Conservation (phyloP, 2,888 invertebrate genomes). For the Hymenopus coronatus region DNA sequence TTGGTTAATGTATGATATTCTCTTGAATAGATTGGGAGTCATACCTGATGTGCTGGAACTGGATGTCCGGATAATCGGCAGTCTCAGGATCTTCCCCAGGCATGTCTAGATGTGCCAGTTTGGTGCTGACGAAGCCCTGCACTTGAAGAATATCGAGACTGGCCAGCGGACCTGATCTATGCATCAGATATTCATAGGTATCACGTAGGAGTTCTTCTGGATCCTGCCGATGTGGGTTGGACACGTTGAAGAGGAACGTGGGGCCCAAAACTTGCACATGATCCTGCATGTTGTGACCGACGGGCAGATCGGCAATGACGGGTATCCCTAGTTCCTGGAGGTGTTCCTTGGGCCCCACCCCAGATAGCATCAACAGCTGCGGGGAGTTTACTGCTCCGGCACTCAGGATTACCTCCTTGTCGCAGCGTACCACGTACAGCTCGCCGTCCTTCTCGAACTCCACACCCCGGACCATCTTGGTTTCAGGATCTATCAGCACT, state of each 20-base stretch:
- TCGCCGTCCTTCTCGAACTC: constrained; percentile 74
- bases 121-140: constrained; percentile 75
- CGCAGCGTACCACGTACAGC: constrained; percentile 65
- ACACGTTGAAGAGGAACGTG: constrained; percentile 76
- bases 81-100: constrained; percentile 58
- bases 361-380: constrained; percentile 90
- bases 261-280: constrained; percentile 86
- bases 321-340: constrained; percentile 18
- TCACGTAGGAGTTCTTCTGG: constrained; percentile 76
- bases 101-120: constrained; percentile 54
- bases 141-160: constrained; percentile 45
- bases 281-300: constrained; percentile 68
- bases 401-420: constrained; percentile 82
- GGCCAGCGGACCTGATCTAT: constrained; percentile 62
- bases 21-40: no score
- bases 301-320: constrained; percentile 18
- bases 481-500: constrained; percentile 69
- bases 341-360: constrained; percentile 72
- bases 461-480: constrained; percentile 73
- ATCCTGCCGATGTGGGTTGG: constrained; percentile 54
- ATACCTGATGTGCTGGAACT: constrained; percentile 66
- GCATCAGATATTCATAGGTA: constrained; percentile 73
- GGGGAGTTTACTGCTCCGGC: constrained; percentile 92
- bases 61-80: constrained; percentile 78
- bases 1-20: no score